Conservation (phyloP, 2,113 vertebrate genomes). For the Myotis brandtii region DNA sequence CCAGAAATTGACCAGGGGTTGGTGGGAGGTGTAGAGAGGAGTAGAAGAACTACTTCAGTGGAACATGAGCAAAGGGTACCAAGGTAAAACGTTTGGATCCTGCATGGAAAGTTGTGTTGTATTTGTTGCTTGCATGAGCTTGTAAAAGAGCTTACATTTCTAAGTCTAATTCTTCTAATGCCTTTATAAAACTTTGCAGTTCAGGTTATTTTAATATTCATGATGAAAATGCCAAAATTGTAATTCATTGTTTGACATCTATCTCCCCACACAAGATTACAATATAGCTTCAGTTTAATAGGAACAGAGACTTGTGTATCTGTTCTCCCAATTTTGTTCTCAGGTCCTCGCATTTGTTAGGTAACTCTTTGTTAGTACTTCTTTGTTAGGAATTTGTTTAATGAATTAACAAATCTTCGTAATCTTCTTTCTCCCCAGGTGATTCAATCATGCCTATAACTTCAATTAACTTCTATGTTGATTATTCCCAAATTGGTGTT, state of each 20-base stretch:
- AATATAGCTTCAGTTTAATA: background rate
- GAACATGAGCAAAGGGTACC: background rate
- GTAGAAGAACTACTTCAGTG: background rate
- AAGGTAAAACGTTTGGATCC: background rate
- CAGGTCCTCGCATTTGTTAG: background rate
- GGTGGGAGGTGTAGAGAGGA: background rate
- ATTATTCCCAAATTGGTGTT: background rate
- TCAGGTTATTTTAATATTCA: conserved; percentile 34
- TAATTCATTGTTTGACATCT: conserved; percentile 26
- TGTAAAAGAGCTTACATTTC: conserved; percentile 29
- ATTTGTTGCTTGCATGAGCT: background rate
- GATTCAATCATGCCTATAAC: background rate
- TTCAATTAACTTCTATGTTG: background rate
- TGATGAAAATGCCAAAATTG: background rate
- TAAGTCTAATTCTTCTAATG: conserved; percentile 18
- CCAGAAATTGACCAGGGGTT: background rate
- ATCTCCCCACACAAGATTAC: background rate
- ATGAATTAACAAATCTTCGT: conserved; percentile 12
- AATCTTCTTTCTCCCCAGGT: background rate
- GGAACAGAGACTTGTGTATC: background rate
- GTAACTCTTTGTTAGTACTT: background rate
- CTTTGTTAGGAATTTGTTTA: conserved; percentile 30
- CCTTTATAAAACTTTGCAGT: background rate
- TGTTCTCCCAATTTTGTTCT: background rate
- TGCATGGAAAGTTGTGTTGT: background rate